Evolutionary conservation across 2,797 vertebrate genomes (phyloP), one percentile per base, ranked within the genome.

Genomic region (Myoxocephalus aenaeus): DNA sequence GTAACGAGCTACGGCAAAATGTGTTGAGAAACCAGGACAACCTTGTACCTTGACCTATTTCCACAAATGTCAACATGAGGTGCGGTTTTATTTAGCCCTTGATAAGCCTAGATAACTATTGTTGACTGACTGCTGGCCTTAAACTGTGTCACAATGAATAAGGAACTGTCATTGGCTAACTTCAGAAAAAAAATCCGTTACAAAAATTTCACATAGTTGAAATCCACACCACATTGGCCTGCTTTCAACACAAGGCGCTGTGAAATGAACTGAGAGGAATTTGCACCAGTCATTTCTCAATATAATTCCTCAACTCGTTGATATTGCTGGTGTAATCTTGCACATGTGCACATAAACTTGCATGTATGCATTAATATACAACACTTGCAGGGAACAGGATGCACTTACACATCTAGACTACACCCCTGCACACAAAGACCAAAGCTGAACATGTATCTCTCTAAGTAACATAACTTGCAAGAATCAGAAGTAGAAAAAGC

Each of bases 181-280:
- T 7, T 34, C 0, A 40, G 12, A 15, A 7, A 1, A 34, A 22
- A 44, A 53, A 48, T 8, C 7, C 12, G n/a, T 20, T 14, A 8
- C 34, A 17, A 27, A 57, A 17, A 18, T 81, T 75, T 53, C 40
- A 48, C 46, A 71, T 2, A 8, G 61, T 20, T 50, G 29, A 71
- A 44, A 62, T 20, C 27, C 29, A 42, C 32, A 51, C 48, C 3
- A 50, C n/a, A 15, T 9, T 51, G 9, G 2, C n/a, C 4, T 36
- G 25, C 3, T 86, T 80, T 77, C 67, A 29, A 79, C 66, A 80
- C 62, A 42, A 77, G 48, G 17, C 65, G 29, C 40, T 71, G 48
- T 59, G 40, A 51, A 75, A 51, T 62, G 15, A 81, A 25, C 48
- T 17, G 2, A 1, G 5, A 72, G 61, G 71, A 67, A 61, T 63